Percentiles rank a stretch among this genome's conserved stretches.
Conservation (phyloP, 2,888 invertebrate genomes). For the Chelonus formosanus region DNA sequence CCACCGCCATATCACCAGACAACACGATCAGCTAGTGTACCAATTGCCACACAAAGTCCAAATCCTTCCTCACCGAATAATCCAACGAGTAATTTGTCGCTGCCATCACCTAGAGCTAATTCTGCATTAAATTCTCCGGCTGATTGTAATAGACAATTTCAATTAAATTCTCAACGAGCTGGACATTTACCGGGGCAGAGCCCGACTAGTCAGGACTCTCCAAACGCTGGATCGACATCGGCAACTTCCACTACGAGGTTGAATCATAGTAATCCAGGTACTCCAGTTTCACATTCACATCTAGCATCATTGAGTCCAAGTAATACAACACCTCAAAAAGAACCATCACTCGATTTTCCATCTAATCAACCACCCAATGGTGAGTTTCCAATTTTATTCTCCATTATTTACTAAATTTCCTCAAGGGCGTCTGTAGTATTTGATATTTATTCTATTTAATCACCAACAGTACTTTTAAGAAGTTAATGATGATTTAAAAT, state of each 20-base stretch:
- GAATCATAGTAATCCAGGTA: constrained; percentile 77
- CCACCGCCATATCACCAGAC: constrained; percentile 82
- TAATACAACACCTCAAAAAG: constrained; percentile 58
- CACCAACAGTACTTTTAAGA: too few species aligned
- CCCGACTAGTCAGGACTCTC: constrained; percentile 72
- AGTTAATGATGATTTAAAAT: not conserved
- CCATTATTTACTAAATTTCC: not conserved
- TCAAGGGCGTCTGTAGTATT: too few species aligned
- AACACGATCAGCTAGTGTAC: constrained; percentile 77
- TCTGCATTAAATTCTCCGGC: constrained; percentile 77
- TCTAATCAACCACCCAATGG: constrained; percentile 65
- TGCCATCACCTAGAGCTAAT: constrained; percentile 78
- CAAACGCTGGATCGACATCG: constrained; percentile 59
- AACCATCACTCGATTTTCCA: constrained; percentile 59
- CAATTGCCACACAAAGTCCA: constrained; percentile 78
- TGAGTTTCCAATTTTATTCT: constrained; percentile 45
- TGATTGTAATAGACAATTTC: constrained; percentile 70
- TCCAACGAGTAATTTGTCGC: constrained; percentile 75
- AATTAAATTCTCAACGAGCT: constrained; percentile 55
- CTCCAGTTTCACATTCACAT: constrained; percentile 71
- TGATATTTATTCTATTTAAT: too few species aligned
- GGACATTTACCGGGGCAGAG: constrained; percentile 71
- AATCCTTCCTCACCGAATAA: constrained; percentile 79
- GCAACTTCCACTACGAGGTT: constrained; percentile 61
- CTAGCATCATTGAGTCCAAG: constrained; percentile 60